Evolutionary conservation across 2,113 vertebrate species (phyloP), one percentile per base, ranked within the genome.

Genomic region (Cynoglossus semilaevis): DNA sequence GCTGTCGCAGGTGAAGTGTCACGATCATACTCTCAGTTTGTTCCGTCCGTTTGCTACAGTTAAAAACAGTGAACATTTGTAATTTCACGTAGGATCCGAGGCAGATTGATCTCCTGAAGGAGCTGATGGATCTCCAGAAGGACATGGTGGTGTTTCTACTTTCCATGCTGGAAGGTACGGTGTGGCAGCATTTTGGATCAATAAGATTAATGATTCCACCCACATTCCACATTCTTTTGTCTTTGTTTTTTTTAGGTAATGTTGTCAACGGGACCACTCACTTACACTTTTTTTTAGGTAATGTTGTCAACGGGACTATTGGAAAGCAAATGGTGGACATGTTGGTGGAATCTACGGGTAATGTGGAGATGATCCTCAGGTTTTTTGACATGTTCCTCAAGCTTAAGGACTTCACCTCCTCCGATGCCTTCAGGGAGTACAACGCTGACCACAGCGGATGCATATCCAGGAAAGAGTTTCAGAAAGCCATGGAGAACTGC

Each of bases 281-380:
- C n/a, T n/a, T n/a, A n/a, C n/a, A n/a, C n/a, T n/a, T 29, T 29
- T 6, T 29, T 29, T 6, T 6, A 29, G 22, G 22, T 51, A 98
- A 96, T 15, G 93, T 98, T 14, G 94, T 98, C 2, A 98, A 95
- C 54, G 96, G 96, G 40, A 98, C 94, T 9, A 98, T 96, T 52
- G 96, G 96, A 60, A 98, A 96, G 76, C 96, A 98, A 87, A 98
- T 98, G 96, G 95, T 98, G 0, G 96, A 98, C 55, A 98, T 98
- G 96, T 88, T 98, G 43, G 95, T 98, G 75, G 96, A 98, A 58
- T 98, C 96, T 0, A 95, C 95, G 1, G 91, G 91, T 77, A 98
- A 97, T 0, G 95, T 98, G 42, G 94, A 97, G 76, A 97, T 95
- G 94, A 97, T 98, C 74, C 92, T 98, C 47, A 95, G 92, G 48